Percentiles rank a stretch among this genome's conserved stretches.
These are phyloP conservation scores for Cheirogaleus medius DNA, from an alignment of 2,113 vertebrate species.

Conservation along the genomic window DNA sequence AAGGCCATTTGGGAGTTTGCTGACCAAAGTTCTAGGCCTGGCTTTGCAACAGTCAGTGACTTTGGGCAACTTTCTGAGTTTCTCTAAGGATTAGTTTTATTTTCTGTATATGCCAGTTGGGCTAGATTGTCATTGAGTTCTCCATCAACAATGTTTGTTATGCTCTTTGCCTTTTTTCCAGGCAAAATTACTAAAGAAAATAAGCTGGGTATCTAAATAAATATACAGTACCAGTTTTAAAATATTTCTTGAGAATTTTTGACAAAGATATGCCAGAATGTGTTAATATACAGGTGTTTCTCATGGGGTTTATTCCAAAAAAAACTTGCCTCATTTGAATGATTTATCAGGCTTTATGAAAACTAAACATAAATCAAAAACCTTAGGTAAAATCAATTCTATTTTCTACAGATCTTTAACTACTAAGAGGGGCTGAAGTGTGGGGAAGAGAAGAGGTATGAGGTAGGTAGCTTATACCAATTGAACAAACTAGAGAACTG, in stretches of 20 bases:
- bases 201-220: not conserved
- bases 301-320: not conserved
- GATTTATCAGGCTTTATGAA: not conserved
- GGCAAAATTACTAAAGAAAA: not conserved
- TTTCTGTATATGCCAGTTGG: not conserved
- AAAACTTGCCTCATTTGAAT: not conserved
- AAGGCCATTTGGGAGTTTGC: not conserved
- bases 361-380: not conserved
- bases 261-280: not conserved
- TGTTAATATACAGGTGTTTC: not conserved
- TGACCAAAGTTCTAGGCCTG: not conserved
- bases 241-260: slow-evolving; percentile 21
- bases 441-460: accelerated
- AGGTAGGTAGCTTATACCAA: not conserved
- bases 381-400: not conserved
- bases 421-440: not conserved
- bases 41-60: not conserved
- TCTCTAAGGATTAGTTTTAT: not conserved
- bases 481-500: not conserved
- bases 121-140: not conserved
- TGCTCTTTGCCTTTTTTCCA: not conserved
- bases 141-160: not conserved
- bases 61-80: not conserved
- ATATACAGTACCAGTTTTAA: not conserved
- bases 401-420: not conserved